A percentile compares a stretch with the other conserved stretches of the same genome.
Evolutionary conservation across 2,888 invertebrate genomes (phyloP).

Genomic region (Blera fallax): DNA sequence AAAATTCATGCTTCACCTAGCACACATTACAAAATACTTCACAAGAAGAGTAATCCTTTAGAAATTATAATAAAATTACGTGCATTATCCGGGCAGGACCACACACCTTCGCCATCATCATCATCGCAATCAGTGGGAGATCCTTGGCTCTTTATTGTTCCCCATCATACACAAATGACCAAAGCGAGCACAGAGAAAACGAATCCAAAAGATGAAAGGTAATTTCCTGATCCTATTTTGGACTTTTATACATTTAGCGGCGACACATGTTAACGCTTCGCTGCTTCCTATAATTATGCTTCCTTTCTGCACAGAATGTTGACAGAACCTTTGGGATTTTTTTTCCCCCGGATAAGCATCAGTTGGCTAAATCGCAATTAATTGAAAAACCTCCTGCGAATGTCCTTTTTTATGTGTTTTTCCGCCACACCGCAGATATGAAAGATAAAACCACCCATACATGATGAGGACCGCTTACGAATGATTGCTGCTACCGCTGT

Average conservation of each 20-base stretch:
- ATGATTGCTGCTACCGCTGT: constrained; percentile 28
- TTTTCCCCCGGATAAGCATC: constrained; percentile 53
- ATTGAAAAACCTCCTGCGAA: constrained; percentile 67
- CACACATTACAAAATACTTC: constrained; percentile 13
- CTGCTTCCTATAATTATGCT: constrained; percentile 70
- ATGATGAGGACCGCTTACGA: constrained; percentile 18
- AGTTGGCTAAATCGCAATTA: constrained; percentile 73
- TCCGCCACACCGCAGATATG: constrained; percentile 63
- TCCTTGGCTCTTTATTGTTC: constrained; percentile 44
- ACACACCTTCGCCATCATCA: constrained; percentile 42
- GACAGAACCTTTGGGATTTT: constrained; percentile 49
- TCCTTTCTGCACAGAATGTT: constrained; percentile 43
- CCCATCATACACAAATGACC: constrained; percentile 56
- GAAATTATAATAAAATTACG: constrained; percentile 64
- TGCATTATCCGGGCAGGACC: constrained; percentile 34
- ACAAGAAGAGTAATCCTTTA: constrained; percentile 46
- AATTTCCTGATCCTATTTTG: constrained; percentile 58
- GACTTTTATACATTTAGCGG: constrained; percentile 43
- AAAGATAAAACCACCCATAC: constrained; percentile 36
- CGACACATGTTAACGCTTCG: constrained; percentile 72
- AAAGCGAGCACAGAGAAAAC: constrained; percentile 23
- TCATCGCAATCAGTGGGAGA: constrained; percentile 13
- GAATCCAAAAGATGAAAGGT: constrained; percentile 67
- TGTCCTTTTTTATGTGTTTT: constrained; percentile 65
- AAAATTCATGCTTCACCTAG: constrained; percentile 38